Conservation (phyloP, 2,797 vertebrate species). For the Paratrypauchen microcephalus region DNA sequence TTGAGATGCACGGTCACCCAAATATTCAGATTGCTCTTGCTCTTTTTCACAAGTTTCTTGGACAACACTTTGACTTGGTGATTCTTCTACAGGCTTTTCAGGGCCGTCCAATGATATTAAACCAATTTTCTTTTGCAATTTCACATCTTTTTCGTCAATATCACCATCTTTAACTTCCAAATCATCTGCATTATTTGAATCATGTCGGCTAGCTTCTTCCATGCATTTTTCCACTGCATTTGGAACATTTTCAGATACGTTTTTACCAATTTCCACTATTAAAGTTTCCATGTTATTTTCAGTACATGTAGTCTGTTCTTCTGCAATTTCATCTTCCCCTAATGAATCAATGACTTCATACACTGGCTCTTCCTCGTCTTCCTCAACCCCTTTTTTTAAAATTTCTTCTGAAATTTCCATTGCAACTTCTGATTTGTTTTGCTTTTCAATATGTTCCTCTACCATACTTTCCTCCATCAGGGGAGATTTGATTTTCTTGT, state of each 20-base stretch:
- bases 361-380: conserved; percentile 2
- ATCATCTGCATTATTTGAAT: not conserved
- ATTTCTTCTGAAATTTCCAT: not conserved
- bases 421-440: not conserved
- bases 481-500: not conserved
- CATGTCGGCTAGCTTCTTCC: not conserved
- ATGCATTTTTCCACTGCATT: not conserved
- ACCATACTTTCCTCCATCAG: not conserved
- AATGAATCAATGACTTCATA: conserved; percentile 7
- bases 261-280: not conserved
- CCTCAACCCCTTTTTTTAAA: not conserved
- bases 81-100: not conserved
- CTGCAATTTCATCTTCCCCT: conserved; percentile 1
- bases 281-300: not conserved
- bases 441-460: not conserved
- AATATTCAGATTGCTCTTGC: conserved; percentile 7
- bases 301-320: not conserved
- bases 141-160: not conserved
- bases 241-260: not conserved
- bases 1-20: not conserved
- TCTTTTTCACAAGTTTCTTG: conserved; percentile 37
- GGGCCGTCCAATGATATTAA: conserved; percentile 5
- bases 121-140: not conserved
- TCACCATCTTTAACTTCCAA: not conserved
- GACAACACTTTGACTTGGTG: not conserved